Evolutionary conservation across 1,140 invertebrate species (phyloP), one percentile per base, ranked within the genome.

Genomic region (Condylostylus longicornis): DNA sequence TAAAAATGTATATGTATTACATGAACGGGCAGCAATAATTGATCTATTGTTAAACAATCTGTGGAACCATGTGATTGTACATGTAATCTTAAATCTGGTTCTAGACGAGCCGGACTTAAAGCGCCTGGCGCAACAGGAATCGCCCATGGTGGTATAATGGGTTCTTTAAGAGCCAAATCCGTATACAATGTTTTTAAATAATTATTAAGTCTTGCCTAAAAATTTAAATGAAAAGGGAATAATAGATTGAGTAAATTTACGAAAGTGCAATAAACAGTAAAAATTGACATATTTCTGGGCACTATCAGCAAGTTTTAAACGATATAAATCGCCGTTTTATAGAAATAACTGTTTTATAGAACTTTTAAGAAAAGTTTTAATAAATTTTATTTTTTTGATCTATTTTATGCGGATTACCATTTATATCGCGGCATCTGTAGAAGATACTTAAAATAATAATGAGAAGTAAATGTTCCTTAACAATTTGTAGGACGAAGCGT

Each of bases 131-230:
- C 60, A n/a, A 63, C 42, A 3, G 55, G 58, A 5, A 58, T 57
- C 12, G 61, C 58, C 64, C 64, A 67, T 33, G 47, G 46, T 15
- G 63, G 64, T 30, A 61, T 46, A 25, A 62, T 51, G 28, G 59
- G 56, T 14, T 67, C 64, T 23, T 63, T 51, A 10, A 54, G 53
- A 4, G 62, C 62, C 19, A 66, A 42, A 31, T 67, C 64, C 25
- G 56, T 53, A 44, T 66, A 65, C 44, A 65, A 58, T 17, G 48
- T 60, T 45, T 62, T 61, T 34, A 66, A 46, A 46, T 62, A 65
- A 49, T 61, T 58, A 45, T 25, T 33, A 6, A 45, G 18, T 12
- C 40, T 18, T 19, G 40, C 36, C 37, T 45, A 29, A n/a, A 8
- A n/a, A n/a, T n/a, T n/a, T n/a, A n/a, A n/a, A n/a, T n/a, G n/a